These are phyloP conservation scores for Saimiri boliviensis DNA, from an alignment of 2,113 vertebrate species.

Conservation along the genomic window DNA sequence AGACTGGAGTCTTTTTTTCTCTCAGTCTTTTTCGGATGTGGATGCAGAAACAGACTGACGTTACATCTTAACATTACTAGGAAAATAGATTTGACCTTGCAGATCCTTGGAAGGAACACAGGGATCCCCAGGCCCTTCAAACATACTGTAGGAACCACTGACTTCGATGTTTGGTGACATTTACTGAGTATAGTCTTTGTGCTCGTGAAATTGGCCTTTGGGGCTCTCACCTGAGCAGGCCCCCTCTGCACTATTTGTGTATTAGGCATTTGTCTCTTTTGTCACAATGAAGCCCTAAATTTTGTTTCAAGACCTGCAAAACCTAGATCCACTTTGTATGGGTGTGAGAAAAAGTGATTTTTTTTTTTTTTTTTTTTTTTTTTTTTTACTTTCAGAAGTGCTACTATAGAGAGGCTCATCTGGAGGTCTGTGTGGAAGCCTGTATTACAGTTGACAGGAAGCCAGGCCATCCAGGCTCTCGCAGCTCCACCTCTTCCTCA, in stretches of 20 bases:
- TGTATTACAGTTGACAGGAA: fast-evolving
- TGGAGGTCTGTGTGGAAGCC: background rate
- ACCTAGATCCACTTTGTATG: too few relatives aligned
- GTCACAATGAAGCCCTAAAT: background rate
- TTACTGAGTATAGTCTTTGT: background rate
- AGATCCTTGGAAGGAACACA: background rate
- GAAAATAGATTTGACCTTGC: background rate
- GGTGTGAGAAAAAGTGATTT: background rate
- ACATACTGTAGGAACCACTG: background rate
- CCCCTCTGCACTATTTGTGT: background rate
- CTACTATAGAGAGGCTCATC: background rate
- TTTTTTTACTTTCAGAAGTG: background rate
- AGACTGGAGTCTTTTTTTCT: background rate
- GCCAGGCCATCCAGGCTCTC: too few relatives aligned
- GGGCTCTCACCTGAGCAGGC: background rate
- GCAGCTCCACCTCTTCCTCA: background rate
- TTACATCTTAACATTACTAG: background rate
- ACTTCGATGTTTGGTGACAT: background rate
- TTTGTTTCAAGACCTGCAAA: too few relatives aligned
- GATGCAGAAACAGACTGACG: background rate
- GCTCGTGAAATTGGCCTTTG: background rate
- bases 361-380: too few relatives aligned
- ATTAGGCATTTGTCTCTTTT: background rate
- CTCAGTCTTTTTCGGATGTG: background rate
- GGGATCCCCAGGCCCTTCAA: too few relatives aligned